Evolutionary conservation across 2,113 vertebrate genomes (phyloP), one percentile per base, ranked within the genome.

Genomic region (Empidonax alnorum): DNA sequence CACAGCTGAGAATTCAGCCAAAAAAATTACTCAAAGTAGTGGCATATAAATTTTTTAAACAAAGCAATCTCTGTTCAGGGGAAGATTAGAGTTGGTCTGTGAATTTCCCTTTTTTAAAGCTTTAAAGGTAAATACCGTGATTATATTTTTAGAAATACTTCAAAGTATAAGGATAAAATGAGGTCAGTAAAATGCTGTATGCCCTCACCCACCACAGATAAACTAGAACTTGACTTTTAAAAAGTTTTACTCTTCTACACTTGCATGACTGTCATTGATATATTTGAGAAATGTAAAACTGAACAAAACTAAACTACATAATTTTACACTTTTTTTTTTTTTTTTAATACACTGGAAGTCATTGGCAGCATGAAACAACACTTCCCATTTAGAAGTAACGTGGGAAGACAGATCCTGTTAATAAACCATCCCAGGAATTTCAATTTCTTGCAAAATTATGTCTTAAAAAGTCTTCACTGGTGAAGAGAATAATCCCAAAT

Each of bases 1-100:
- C 58, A 93, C 85, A 94, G 90, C 90, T 94, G 90, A 87, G 79
- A 90, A 94, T 88, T 62, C 68, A 62, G 28, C 50, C 67, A 59
- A 42, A 88, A 58, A 59, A 66, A 58, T 74, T 80, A 73, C 61
- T 92, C 67, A 66, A 86, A 93, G 53, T 73, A 56, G 58, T 33
- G 58, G 75, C 59, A 83, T 19, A 22, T 49, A 55, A 37, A 28
- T 58, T 83, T 90, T 62, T 88, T 50, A 83, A 88, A 96, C 72
- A 86, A 90, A 93, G n/a, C n/a, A 49, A 7, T 66, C 67, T 66
- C 23, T 88, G n/a, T 80, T 69, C n/a, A 46, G 20, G 28, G 28
- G 62, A 90, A 90, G 23, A 75, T 65, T 14, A 52, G 52, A 87
- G 35, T 16, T 82, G 14, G 8, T 74, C 35, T 68, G 47, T 33